phyloP scores from a whole-genome alignment of 2,888 invertebrate genomes.

The Selenia dentaria region DNA sequence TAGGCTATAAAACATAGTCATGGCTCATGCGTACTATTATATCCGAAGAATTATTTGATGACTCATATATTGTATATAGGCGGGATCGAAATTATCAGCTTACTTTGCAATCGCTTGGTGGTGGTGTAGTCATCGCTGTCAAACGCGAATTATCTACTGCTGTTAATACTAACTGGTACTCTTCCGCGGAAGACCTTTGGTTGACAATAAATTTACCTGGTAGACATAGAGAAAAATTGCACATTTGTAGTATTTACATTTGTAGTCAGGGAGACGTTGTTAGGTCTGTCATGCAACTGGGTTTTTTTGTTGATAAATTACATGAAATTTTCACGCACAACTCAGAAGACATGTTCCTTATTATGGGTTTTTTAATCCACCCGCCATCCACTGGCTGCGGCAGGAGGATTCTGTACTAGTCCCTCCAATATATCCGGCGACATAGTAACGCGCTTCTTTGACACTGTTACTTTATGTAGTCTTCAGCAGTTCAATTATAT shows the following conservation, averaged over 20 bases:
- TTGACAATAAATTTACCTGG: neutral
- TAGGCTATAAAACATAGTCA: too few relatives aligned
- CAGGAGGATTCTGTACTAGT: neutral
- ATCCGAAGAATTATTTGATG: neutral
- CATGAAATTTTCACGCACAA: neutral
- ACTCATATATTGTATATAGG: neutral
- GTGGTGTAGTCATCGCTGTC: neutral
- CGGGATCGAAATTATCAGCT: neutral
- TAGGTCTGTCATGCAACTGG: neutral
- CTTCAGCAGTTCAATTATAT: neutral
- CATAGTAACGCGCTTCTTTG: neutral
- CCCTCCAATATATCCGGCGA: neutral
- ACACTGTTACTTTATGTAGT: neutral
- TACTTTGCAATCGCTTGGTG: too few relatives aligned
- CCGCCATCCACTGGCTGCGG: neutral
- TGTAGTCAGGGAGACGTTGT: neutral
- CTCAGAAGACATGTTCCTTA: neutral
- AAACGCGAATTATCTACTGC: neutral
- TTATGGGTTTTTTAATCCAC: neutral
- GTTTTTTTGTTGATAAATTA: neutral
- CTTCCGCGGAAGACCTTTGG: neutral
- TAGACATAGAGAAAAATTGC: neutral
- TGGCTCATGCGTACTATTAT: neutral
- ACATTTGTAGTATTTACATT: neutral
- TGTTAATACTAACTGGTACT: neutral